Percentiles rank a stretch among this genome's conserved stretches.
Conservation (phyloP, 2,113 vertebrate species). For the Asarcornis scutulata region DNA sequence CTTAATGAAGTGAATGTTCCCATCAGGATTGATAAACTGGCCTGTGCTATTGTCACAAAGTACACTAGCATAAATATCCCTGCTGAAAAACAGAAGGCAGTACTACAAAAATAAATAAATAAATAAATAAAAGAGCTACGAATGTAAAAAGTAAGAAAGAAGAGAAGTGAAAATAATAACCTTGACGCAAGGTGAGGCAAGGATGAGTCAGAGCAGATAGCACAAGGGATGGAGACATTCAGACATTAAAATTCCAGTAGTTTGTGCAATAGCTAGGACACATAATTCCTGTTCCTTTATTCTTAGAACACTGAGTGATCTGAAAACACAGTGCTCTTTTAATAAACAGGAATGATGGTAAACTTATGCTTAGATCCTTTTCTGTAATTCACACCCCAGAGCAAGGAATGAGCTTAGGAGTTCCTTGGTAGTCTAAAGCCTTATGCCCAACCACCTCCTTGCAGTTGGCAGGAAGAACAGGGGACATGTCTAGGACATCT, state of each 20-base stretch:
- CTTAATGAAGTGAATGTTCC: not conserved
- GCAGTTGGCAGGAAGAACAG: not conserved
- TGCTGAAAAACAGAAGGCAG: not conserved
- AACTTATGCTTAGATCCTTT: not conserved
- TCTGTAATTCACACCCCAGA: not conserved
- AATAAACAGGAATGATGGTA: not conserved
- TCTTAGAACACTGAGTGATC: not conserved
- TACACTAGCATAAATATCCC: not conserved
- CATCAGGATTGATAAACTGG: not conserved
- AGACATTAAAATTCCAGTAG: not conserved
- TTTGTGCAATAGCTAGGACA: not conserved
- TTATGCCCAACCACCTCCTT: not conserved
- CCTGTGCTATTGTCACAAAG: not conserved
- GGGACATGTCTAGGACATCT: not conserved
- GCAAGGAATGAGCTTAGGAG: not conserved
- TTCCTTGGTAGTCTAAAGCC: not conserved
- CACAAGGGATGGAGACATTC: not conserved
- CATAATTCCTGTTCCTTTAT: not conserved
- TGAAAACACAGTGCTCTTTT: not conserved
- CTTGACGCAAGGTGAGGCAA: not conserved
- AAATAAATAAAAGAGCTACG: not conserved
- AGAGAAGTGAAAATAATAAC: not conserved
- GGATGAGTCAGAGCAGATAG: not conserved
- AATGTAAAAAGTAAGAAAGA: not conserved
- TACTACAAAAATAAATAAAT: not conserved